Conservation (phyloP, 2,113 vertebrate species). For the Scomber japonicus region DNA sequence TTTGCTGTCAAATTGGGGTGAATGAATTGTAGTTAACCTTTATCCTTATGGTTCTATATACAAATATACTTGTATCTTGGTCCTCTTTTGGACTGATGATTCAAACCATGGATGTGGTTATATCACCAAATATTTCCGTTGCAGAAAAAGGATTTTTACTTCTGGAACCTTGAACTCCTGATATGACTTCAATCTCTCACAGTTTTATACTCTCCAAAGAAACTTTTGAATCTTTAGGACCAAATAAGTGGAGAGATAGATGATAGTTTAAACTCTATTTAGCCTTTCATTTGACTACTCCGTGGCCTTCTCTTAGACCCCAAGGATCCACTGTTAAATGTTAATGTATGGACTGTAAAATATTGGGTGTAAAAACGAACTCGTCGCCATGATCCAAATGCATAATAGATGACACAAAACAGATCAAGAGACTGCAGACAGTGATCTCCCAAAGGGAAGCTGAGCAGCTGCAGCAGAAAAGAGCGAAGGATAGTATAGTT, state of each 20-base stretch:
- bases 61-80: not conserved
- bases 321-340: not conserved
- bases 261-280: not conserved
- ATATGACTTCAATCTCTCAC: too few relatives aligned
- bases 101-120: too few relatives aligned
- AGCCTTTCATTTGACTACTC: not conserved
- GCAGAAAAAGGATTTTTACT: too few relatives aligned
- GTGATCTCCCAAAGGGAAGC: not conserved
- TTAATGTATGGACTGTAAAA: not conserved
- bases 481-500: not conserved
- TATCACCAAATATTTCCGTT: too few relatives aligned
- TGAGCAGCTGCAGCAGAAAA: slow-evolving; percentile 4
- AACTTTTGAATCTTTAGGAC: too few relatives aligned
- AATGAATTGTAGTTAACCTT: not conserved
- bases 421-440: not conserved
- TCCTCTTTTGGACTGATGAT: not conserved
- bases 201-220: too few relatives aligned
- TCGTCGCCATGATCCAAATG: slow-evolving; percentile 22
- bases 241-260: too few relatives aligned
- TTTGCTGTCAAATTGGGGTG: not conserved
- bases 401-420: slow-evolving; percentile 26
- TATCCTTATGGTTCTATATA: not conserved
- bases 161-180: too few relatives aligned
- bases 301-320: not conserved
- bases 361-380: not conserved